Evolutionary conservation across 2,113 vertebrate species (phyloP), one percentile per base, ranked within the genome.

Genomic region (Chloebia gouldiae): DNA sequence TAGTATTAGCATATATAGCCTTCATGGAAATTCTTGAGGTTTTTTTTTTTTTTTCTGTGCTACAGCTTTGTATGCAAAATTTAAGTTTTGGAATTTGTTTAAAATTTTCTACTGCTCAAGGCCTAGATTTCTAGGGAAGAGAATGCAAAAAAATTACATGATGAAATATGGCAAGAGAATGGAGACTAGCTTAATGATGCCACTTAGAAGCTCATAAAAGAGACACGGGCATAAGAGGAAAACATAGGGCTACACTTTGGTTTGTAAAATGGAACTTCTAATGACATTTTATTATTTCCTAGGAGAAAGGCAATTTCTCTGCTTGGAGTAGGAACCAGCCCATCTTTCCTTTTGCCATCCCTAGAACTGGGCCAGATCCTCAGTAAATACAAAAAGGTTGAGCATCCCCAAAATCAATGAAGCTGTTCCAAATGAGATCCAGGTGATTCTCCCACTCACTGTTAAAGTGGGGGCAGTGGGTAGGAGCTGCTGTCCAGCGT

Each of bases 181-280:
- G 50, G 24, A 24, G 83, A 84, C 10, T 39, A 69, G 23, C 51
- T 93, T 87, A 82, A 88, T 61, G 31, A 78, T 53, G 19, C 42
- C 39, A 53, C 42, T 76, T 89, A 81, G 5, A 91, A 92, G 15
- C 53, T 79, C 53, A 53, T 69, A 60, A 75, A 93, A 76, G 37
- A 50, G 81, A 66, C 40, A 56, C 9, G 28, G 11, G 28, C 3
- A 2, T 25, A 45, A 81, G 18, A 85, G 33, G 49, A 85, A 85
- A 91, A 42, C 2, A 6, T 28, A 31, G 18, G 42, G 22, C 7
- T 64, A 28, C 4, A 6, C 11, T 69, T 64, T 3, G 2, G 0
- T 40, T 68, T 77, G 70, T 86, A 15, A 85, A 81, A 53, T 5
- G 9, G 33, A 35, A 18, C n/a, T 73, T 80, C 21, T 33, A 57